Percentiles rank a stretch among this genome's conserved stretches.
phyloP scores from a whole-genome alignment of 1,140 invertebrate genomes.

The Drosophila obscura region DNA sequence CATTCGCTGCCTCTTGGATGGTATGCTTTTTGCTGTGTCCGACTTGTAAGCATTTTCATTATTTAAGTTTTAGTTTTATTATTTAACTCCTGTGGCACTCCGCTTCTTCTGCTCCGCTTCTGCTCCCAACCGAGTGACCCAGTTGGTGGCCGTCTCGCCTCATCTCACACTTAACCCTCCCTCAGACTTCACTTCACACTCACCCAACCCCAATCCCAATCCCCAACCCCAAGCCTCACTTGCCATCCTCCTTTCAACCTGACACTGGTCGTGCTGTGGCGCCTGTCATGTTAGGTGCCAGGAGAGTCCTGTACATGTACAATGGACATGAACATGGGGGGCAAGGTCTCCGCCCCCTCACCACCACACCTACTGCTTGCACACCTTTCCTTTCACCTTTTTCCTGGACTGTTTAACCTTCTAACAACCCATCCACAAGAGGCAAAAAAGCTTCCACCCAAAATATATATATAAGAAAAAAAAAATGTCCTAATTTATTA shows the following conservation, averaged over 20 bases:
- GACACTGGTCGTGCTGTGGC: conserved; percentile 26
- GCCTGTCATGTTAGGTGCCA: conserved; percentile 55
- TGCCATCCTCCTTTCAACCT: conserved; percentile 4
- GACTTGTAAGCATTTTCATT: conserved; percentile 8
- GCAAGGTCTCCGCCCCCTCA: conserved; percentile 2
- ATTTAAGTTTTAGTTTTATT: conserved; percentile 43
- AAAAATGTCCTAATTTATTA: conserved; percentile 78
- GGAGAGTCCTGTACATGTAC: conserved; percentile 35
- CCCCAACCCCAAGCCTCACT: neutral
- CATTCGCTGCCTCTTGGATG: too few relatives aligned
- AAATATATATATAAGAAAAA: too few relatives aligned
- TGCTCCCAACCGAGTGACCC: conserved; percentile 26
- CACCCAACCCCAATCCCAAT: neutral
- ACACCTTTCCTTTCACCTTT: too few relatives aligned
- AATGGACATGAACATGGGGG: conserved; percentile 24
- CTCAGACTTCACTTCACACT: too few relatives aligned
- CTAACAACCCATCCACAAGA: neutral
- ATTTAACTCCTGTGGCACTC: conserved; percentile 27
- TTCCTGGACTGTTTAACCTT: too few relatives aligned
- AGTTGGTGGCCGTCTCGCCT: conserved; percentile 11
- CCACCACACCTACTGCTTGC: too few relatives aligned
- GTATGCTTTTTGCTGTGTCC: neutral
- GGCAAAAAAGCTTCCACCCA: neutral
- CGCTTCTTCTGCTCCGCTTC: conserved; percentile 3
- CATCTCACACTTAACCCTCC: too few relatives aligned